Evolutionary conservation across 2,113 vertebrate species (phyloP), one percentile per base, ranked within the genome.

Genomic region (Rhadina sibilatrix): DNA sequence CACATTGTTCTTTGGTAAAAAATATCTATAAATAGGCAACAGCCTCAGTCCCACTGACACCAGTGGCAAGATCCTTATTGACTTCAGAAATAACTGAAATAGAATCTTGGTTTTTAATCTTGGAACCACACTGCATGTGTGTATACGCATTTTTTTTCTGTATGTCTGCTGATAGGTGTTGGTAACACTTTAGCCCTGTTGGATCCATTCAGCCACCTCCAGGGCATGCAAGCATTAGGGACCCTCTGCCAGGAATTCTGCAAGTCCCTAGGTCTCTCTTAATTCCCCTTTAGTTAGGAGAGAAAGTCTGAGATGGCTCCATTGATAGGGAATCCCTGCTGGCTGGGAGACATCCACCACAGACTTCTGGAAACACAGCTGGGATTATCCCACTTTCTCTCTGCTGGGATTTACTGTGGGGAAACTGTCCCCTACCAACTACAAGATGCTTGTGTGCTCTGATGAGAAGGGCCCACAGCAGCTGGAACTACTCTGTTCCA

Each of bases 221-320:
- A 0, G 85, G 93, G 64, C 80, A 90, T 88, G 85, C 60, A 65
- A 27, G 38, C 17, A 6, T 92, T 96, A 97, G 82, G 53, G 68
- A 95, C 79, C 60, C 88, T 88, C 87, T 70, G 50, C 54, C 82
- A 69, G 52, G 85, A 77, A 31, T 11, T 65, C 84, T 92, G 44
- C 76, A 44, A 86, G 56, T 44, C 87, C 47, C 90, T 63, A 56
- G 50, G 40, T 83, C 79, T 85, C 69, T 65, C 80, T 70, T 90
- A 93, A 95, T 66, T 93, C 85, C 68, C 38, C 16, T 83, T 53
- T 18, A 87, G 56, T 75, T 60, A 77, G 64, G 33, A 74, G 85
- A 81, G 94, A 86, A 97, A 95, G 88, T 82, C 37, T 14, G 79
- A 94, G 94, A 95, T 95, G 77, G 80, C n/a, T 24, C 11, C 44